phyloP scores from a whole-genome alignment of 2,797 vertebrate species.

The Danio kyathit region DNA sequence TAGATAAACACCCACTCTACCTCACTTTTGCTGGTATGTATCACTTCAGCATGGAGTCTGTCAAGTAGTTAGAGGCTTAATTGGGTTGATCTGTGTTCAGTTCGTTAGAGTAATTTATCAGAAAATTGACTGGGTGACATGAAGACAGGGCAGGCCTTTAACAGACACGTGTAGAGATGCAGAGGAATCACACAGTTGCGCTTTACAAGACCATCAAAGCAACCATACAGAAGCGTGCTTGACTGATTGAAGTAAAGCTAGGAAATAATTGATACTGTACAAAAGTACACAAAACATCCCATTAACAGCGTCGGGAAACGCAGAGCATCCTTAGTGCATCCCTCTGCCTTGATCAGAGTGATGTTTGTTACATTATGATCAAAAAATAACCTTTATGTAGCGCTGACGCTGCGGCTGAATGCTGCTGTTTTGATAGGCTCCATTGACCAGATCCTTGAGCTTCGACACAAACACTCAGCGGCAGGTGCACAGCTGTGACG shows the following conservation, averaged over 20 bases:
- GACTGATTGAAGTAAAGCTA: conserved; percentile 3
- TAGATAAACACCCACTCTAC: conserved; percentile 56
- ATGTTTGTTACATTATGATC: conserved; percentile 52
- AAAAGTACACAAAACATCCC: conserved; percentile 1
- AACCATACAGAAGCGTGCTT: not conserved
- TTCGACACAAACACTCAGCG: conserved; percentile 61
- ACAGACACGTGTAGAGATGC: conserved; percentile 53
- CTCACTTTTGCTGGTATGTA: conserved; percentile 54
- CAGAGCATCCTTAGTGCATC: not conserved
- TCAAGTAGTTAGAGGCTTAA: conserved; percentile 62
- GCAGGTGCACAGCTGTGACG: conserved; percentile 59
- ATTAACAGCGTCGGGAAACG: conserved; percentile 17
- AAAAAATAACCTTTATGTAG: conserved; percentile 56
- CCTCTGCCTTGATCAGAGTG: conserved; percentile 46
- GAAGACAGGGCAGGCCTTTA: conserved; percentile 55
- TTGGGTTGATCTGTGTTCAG: conserved; percentile 64
- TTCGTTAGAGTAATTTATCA: conserved; percentile 66
- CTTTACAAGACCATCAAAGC: conserved; percentile 39
- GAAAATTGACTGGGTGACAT: conserved; percentile 64
- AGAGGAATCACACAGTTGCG: conserved; percentile 47
- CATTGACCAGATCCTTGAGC: conserved; percentile 64
- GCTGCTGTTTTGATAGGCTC: conserved; percentile 63
- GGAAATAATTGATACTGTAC: conserved; percentile 26
- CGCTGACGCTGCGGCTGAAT: conserved; percentile 43
- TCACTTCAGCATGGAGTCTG: conserved; percentile 54